These are phyloP conservation scores for Halcyon malimbica DNA, from an alignment of 2,113 vertebrate species.

Conservation along the genomic window DNA sequence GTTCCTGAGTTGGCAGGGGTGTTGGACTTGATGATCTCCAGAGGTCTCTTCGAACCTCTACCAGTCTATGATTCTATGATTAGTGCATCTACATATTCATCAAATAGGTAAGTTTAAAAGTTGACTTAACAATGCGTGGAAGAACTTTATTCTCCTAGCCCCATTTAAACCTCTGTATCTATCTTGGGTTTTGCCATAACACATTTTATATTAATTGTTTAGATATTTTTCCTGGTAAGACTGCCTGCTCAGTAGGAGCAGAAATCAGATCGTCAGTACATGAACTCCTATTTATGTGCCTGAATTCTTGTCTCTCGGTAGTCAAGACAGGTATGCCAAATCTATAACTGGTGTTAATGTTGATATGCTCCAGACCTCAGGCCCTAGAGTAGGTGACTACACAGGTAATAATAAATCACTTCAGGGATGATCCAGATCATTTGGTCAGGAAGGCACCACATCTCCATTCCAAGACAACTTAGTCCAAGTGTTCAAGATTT, in stretches of 20 bases:
- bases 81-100: background rate
- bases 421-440: background rate
- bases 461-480: background rate
- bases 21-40: too few relatives aligned
- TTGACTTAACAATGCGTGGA: background rate
- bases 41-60: too few relatives aligned
- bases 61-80: too few relatives aligned
- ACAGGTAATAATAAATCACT: background rate
- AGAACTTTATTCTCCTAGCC: background rate
- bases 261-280: background rate
- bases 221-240: background rate
- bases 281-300: background rate
- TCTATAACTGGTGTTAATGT: background rate
- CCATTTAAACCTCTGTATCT: background rate
- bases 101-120: background rate
- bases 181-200: background rate
- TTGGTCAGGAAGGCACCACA: background rate
- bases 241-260: background rate
- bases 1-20: too few relatives aligned
- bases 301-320: background rate
- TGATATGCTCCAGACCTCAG: background rate
- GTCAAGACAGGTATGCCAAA: background rate
- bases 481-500: background rate
- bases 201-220: background rate
- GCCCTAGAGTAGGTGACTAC: background rate